These are phyloP conservation scores for Calyptomena viridis DNA, from an alignment of 2,113 vertebrate species.

Conservation along the genomic window DNA sequence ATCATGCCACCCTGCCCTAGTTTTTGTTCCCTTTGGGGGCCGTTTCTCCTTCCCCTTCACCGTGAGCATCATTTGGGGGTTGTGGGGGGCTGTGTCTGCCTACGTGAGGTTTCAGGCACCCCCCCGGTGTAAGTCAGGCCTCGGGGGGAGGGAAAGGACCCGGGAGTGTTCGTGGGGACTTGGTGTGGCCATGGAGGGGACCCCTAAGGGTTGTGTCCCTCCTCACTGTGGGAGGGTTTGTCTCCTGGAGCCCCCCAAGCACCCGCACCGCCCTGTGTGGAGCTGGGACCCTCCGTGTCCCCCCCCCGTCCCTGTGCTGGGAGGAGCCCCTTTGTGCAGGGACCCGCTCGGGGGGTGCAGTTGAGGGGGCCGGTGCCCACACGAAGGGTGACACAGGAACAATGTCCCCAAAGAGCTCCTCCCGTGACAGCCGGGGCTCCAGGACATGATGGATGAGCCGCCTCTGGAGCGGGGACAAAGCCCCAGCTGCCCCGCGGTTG, in stretches of 20 bases:
- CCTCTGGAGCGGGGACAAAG: not conserved
- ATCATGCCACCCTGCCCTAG: accelerated
- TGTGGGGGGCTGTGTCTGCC: not conserved
- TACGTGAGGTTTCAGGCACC: not conserved
- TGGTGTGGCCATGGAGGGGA: not conserved
- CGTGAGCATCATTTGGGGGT: not conserved
- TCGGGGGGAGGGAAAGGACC: not conserved
- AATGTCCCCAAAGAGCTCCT: not conserved
- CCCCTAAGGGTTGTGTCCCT: not conserved
- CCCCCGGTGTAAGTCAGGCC: not conserved
- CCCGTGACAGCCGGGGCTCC: not conserved
- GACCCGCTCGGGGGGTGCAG: not conserved
- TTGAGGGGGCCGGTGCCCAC: not conserved
- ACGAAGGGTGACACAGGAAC: not conserved
- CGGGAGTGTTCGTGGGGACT: not conserved
- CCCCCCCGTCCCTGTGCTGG: not conserved
- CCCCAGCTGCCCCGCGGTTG: not conserved
- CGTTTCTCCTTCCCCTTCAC: not conserved
- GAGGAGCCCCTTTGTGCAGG: not conserved
- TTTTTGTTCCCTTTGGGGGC: not conserved
- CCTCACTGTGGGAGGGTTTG: not conserved
- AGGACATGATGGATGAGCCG: not conserved
- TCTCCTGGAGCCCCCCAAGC: not conserved
- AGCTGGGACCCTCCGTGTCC: not conserved
- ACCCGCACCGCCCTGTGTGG: not conserved